These are phyloP conservation scores for Coendou prehensilis DNA, from an alignment of 2,797 vertebrate species.

Conservation along the genomic window DNA sequence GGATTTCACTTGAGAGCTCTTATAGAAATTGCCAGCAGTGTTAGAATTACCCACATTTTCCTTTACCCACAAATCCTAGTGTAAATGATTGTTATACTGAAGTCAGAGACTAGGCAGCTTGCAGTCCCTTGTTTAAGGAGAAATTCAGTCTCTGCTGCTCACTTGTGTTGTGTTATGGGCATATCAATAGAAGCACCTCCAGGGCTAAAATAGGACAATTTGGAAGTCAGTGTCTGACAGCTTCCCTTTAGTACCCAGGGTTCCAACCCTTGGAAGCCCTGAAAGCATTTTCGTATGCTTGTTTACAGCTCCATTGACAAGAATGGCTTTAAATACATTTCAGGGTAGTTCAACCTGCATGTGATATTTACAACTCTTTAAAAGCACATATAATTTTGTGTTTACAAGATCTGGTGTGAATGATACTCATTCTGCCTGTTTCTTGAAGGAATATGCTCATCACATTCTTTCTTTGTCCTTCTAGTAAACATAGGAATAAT, in stretches of 20 bases:
- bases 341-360: not conserved
- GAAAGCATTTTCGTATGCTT: too few species aligned
- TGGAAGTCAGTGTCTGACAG: not conserved
- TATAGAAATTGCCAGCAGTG: not conserved
- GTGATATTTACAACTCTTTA: conserved; percentile 12
- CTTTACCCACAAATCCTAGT: not conserved
- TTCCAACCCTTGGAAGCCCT: not conserved
- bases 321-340: not conserved
- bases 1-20: not conserved
- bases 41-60: not conserved
- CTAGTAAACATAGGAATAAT: not conserved
- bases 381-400: not conserved
- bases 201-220: not conserved
- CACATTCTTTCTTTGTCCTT: not conserved
- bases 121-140: not conserved
- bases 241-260: not conserved
- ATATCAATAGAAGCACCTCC: not conserved
- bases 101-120: not conserved
- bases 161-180: not conserved
- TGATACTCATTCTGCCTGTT: not conserved
- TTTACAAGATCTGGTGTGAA: not conserved
- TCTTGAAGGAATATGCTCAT: not conserved
- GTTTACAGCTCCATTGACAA: not conserved
- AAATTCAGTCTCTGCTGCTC: not conserved
- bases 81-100: not conserved